Evolutionary conservation across 2,113 vertebrate genomes (phyloP), one percentile per base, ranked within the genome.

Genomic region (Albula glossodonta): DNA sequence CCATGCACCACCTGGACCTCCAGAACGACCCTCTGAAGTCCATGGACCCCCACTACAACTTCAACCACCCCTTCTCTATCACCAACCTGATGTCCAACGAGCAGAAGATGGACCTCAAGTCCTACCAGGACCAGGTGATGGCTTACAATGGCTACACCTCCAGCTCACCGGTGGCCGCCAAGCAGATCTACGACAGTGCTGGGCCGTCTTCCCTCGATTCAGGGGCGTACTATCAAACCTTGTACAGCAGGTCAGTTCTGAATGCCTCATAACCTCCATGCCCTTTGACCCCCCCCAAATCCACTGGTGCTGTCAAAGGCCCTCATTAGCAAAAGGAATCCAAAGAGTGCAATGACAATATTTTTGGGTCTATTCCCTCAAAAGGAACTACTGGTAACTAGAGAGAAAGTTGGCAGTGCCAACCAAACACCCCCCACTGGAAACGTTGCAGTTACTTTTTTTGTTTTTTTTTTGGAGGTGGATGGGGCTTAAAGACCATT

Each of bases 61-160:
- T 98, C 93, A 97, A 97, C 91, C 97, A 98, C 86, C 97, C 97
- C 0, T 98, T 98, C 93, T 97, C 97, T 91, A 98, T 97, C 91
- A 97, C 96, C 91, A 98, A 97, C 89, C 94, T 97, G 90, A 96
- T 98, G 97, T 97, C 96, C 89, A 96, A 96, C 0, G 97, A 97
- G 93, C 97, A 97, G 95, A 96, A 96, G 93, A 95, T 96, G 91
- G 96, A 97, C 92, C 93, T 96, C 70, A 97, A 97, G 92, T 94
- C 93, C 88, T 96, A 96, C 86, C 95, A 96, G 91, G 96, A 97
- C 88, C 96, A 96, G 90, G 91, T 96, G 83, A 95, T 96, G 94
- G 95, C 94, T 49, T 97, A 96, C 91, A 95, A 95, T 80, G 89
- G 93, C 88, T 96, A 95, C 86, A 0, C 93, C 50, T 80, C 92